A percentile compares a stretch with the other conserved stretches of the same genome.
Evolutionary conservation across 2,113 vertebrate species (phyloP).

Genomic region (Scartelaos histophorus): DNA sequence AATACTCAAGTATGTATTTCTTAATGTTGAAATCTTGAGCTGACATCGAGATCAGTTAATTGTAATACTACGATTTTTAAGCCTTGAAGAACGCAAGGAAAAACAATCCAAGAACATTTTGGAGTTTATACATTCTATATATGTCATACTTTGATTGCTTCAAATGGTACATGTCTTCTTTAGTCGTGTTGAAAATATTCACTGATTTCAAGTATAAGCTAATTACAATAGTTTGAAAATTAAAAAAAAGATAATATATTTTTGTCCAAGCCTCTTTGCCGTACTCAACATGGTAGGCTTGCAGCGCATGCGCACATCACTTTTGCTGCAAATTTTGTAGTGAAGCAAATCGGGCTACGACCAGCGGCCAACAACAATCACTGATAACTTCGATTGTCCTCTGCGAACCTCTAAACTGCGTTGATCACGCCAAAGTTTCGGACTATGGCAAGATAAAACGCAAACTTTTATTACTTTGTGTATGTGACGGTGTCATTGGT

Average conservation of each 20-base stretch:
- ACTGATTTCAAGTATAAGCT: background rate
- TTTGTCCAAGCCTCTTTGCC: conserved; percentile 6
- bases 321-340: conserved; percentile 2
- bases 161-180: background rate
- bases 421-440: conserved; percentile 25
- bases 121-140: background rate
- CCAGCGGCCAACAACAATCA: conserved; percentile 41
- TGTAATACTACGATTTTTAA: background rate
- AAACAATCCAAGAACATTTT: background rate
- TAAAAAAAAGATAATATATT: background rate
- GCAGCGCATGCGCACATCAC: conserved; percentile 2
- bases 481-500: conserved; percentile 3
- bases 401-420: conserved; percentile 44
- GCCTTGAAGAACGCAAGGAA: background rate
- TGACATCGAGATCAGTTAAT: background rate
- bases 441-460: conserved; percentile 22
- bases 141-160: background rate
- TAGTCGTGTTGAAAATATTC: background rate
- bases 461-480: conserved; percentile 1
- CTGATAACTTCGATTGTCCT: conserved; percentile 66
- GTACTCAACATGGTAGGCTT: conserved; percentile 11
- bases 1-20: background rate
- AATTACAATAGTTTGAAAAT: background rate
- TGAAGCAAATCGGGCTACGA: conserved; percentile 8
- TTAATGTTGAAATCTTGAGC: background rate